Evolutionary conservation across 1,140 invertebrate species (phyloP).

Genomic region (Diplogasteroides magnus): DNA sequence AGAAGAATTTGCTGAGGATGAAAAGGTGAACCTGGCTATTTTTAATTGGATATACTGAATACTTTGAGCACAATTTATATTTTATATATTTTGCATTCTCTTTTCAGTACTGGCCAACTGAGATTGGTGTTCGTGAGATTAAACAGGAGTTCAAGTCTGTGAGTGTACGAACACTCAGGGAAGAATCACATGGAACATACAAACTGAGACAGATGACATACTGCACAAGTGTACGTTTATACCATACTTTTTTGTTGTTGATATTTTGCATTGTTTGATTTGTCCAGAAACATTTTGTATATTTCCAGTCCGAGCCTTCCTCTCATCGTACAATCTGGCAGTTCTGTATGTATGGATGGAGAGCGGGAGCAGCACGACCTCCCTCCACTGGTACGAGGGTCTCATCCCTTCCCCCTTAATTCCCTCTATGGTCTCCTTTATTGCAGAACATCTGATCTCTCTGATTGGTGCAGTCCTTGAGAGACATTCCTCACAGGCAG

Average conservation of each 20-base stretch:
- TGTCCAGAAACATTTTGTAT: too few species aligned
- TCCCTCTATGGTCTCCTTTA: conserved; percentile 35
- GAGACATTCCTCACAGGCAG: conserved; percentile 36
- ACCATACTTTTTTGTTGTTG: too few species aligned
- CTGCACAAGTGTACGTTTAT: conserved; percentile 5
- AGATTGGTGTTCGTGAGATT: conserved; percentile 6
- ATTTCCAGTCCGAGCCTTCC: too few species aligned
- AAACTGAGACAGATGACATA: conserved; percentile 43
- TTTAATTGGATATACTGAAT: background rate
- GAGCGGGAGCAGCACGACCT: conserved; percentile 2
- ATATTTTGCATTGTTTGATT: too few species aligned
- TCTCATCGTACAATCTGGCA: conserved; percentile 31
- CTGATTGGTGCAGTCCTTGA: conserved; percentile 47
- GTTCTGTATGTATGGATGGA: conserved; percentile 39
- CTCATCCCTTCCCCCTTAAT: too few species aligned
- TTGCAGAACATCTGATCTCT: conserved; percentile 34
- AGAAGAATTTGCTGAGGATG: conserved; percentile 66
- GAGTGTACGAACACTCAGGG: too few species aligned
- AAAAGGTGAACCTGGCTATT: conserved; percentile 36
- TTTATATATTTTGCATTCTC: background rate
- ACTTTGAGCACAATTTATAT: background rate
- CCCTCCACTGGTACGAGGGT: too few species aligned
- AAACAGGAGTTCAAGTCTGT: too few species aligned
- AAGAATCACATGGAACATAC: too few species aligned
- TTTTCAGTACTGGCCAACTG: conserved; percentile 49